Conservation (phyloP, 2,888 invertebrate species). For the Tubulanus polymorphus region DNA sequence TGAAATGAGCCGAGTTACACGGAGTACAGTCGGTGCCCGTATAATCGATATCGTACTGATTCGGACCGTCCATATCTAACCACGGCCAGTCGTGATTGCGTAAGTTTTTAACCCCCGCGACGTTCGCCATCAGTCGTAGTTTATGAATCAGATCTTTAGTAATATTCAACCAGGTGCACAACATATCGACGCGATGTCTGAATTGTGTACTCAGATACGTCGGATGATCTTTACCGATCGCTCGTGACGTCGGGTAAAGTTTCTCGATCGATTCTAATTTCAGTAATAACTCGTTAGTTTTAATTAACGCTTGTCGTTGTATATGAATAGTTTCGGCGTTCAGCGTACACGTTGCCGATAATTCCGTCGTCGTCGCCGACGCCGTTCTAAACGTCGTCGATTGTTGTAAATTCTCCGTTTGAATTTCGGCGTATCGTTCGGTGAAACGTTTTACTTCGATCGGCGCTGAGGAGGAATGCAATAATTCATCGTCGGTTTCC, state of each 20-base stretch:
- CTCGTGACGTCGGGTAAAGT: constrained; percentile 78
- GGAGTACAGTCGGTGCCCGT: background rate
- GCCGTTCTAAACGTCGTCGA: no score
- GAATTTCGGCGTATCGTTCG: no score
- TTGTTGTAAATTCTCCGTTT: no score
- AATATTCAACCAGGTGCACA: constrained; percentile 90
- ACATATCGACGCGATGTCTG: constrained; percentile 68
- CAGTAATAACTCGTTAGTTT: constrained; percentile 69
- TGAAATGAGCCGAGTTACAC: no score
- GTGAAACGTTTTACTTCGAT: background rate
- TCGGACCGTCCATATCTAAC: constrained; percentile 27
- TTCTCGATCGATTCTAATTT: constrained; percentile 73
- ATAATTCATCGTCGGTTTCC: no score
- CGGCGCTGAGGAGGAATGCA: no score
- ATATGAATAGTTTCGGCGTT: constrained; percentile 57
- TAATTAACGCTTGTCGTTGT: constrained; percentile 70
- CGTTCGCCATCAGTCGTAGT: constrained; percentile 62
- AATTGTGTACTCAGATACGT: constrained; percentile 65
- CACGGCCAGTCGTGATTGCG: constrained; percentile 44
- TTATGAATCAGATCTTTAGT: constrained; percentile 79
- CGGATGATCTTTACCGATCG: constrained; percentile 72
- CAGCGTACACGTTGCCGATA: constrained; percentile 8
- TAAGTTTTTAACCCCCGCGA: constrained; percentile 39
- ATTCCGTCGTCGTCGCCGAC: no score
- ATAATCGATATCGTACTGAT: background rate